A percentile compares a stretch with the other conserved stretches of the same genome.
phyloP scores from a whole-genome alignment of 2,797 vertebrate genomes.

The Platyrinchus mystaceus region DNA sequence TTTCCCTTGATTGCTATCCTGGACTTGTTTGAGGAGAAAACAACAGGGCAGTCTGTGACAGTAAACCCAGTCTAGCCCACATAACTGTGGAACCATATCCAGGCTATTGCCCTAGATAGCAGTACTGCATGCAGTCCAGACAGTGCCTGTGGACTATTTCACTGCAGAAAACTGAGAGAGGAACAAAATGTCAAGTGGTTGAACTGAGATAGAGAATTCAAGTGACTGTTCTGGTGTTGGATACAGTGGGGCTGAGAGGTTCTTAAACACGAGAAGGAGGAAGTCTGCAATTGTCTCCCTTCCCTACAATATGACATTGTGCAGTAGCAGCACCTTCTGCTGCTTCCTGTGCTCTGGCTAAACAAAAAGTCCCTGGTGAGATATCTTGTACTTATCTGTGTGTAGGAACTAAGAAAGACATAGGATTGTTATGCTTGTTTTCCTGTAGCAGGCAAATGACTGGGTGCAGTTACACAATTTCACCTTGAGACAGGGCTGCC shows the following conservation, averaged over 20 bases:
- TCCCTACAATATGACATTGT: not conserved
- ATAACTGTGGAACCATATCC: not conserved
- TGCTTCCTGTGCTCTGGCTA: not conserved
- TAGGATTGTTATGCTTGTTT: not conserved
- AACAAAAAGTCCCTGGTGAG: not conserved
- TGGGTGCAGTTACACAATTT: not conserved
- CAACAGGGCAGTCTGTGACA: not conserved
- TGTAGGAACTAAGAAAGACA: not conserved
- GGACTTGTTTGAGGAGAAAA: not conserved
- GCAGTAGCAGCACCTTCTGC: not conserved
- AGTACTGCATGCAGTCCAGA: not conserved
- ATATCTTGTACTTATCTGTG: not conserved
- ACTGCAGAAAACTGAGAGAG: not conserved
- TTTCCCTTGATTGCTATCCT: not conserved
- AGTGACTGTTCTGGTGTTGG: not conserved
- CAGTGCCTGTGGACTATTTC: not conserved
- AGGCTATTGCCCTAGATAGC: not conserved
- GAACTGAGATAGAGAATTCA: not conserved
- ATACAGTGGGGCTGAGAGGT: not conserved
- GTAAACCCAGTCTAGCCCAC: not conserved
- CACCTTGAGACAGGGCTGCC: not conserved
- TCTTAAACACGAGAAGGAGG: not conserved
- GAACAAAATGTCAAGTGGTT: not conserved
- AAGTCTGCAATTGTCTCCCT: not conserved
- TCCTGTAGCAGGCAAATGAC: not conserved